These are phyloP conservation scores for Zaprionus lineosus DNA, from an alignment of 2,888 invertebrate genomes.

Conservation along the genomic window DNA sequence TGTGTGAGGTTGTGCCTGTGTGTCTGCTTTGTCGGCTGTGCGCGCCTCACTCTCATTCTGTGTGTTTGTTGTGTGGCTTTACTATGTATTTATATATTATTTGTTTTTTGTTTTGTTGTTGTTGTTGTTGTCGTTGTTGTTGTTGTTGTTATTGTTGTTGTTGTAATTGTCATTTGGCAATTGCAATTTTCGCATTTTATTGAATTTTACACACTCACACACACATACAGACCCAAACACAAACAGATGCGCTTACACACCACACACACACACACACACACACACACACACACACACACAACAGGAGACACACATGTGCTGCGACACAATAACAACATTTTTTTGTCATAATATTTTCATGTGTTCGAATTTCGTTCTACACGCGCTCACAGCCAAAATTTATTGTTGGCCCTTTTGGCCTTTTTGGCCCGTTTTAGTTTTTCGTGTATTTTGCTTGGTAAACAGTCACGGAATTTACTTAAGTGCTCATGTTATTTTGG, in stretches of 20 bases:
- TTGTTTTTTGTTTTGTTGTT: too few relatives aligned
- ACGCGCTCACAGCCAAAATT: slow-evolving; percentile 40
- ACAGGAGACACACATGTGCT: slow-evolving; percentile 29
- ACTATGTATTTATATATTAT: slow-evolving; percentile 3
- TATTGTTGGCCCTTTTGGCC: slow-evolving; percentile 38
- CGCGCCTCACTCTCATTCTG: too few relatives aligned
- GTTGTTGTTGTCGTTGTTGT: too few relatives aligned
- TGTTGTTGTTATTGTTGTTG: slow-evolving; percentile 21
- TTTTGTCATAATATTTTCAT: slow-evolving; percentile 70
- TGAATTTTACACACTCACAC: slow-evolving; percentile 70
- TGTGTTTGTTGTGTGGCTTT: slow-evolving; percentile 39
- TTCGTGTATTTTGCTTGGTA: slow-evolving; percentile 13
- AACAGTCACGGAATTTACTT: slow-evolving; percentile 30
- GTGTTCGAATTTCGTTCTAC: slow-evolving; percentile 43
- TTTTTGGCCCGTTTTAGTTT: not conserved
- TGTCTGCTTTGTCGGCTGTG: too few relatives aligned
- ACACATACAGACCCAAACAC: slow-evolving; percentile 37
- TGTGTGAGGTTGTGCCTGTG: slow-evolving; percentile 14
- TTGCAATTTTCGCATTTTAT: slow-evolving; percentile 75
- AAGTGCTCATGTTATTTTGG: slow-evolving; percentile 21
- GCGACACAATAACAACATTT: slow-evolving; percentile 69
- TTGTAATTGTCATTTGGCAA: slow-evolving; percentile 71
- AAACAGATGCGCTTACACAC: slow-evolving; percentile 60
- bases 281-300: slow-evolving; percentile 11
- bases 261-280: slow-evolving; percentile 30